These are phyloP conservation scores for Agrochola macilenta DNA, from an alignment of 2,888 invertebrate genomes.

Conservation along the genomic window DNA sequence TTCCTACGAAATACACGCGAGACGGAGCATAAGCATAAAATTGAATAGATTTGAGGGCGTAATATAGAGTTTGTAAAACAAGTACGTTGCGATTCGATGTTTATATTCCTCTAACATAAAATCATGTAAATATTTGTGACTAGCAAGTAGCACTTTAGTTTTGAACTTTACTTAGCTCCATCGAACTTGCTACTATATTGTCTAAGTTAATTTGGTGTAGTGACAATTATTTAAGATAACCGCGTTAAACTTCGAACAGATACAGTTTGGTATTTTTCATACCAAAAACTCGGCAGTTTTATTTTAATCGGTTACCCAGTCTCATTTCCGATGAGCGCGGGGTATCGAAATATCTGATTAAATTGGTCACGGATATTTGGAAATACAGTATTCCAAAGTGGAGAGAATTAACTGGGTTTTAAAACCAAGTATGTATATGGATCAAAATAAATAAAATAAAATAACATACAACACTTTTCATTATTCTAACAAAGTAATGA, in stretches of 20 bases:
- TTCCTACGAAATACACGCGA: constrained; percentile 43
- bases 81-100: constrained; percentile 47
- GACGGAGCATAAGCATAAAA: constrained; percentile 46
- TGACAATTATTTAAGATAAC: constrained; percentile 23
- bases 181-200: constrained; percentile 15
- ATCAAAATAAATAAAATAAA: background rate
- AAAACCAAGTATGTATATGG: background rate
- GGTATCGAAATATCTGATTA: constrained; percentile 61
- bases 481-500: background rate
- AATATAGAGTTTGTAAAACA: constrained; percentile 52
- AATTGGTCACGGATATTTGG: constrained; percentile 56
- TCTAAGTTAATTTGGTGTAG: constrained; percentile 25
- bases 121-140: constrained; percentile 46
- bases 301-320: constrained; percentile 62
- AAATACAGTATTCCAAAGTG: constrained; percentile 45
- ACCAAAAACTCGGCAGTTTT: constrained; percentile 40
- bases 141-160: constrained; percentile 23
- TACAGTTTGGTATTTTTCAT: constrained; percentile 53
- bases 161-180: constrained; percentile 2
- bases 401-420: constrained; percentile 23
- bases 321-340: constrained; percentile 61
- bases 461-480: background rate
- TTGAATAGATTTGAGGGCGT: constrained; percentile 56
- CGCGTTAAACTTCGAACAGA: constrained; percentile 17
- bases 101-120: constrained; percentile 42